Base-by-base conservation (phyloP, 2,888 invertebrate genomes). In the Drosophila infuscata region DNA sequence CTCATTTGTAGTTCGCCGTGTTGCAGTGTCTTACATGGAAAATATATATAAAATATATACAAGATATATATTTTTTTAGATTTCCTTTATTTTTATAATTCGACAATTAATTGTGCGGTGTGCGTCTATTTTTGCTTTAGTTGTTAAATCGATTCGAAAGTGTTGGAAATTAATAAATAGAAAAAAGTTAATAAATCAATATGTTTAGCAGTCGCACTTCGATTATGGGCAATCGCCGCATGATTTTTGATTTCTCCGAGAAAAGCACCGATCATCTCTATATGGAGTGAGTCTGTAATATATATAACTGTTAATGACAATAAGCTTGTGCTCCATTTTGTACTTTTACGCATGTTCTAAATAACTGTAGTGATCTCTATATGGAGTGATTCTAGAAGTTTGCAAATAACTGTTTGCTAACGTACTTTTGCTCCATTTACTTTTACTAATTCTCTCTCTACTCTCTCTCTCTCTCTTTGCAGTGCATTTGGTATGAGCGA, bases 401-500 rank as follows among this genome's bases (percentile, higher is more conserved):
- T 15, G 20, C 20, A 20, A 12, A 15, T 46, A 46, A 46, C 46
- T 20, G 15, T 46, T 46, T 20, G 1, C 46, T 5, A 12, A 0
- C 15, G 3, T 6, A 25, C 35, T 35, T 3, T 20, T 2, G 7
- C 32, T 33, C 15, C 38, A 41, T n/a, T 15, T n/a, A 25, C 15
- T 32, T 25, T n/a, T 46, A n/a, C 54, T 52, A 25, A 49, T 36
- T 33, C 36, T 67, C 51, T 67, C 52, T 9, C 52, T 43, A 0
- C 38, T 29, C 7, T 36, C 15, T 54, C 12, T 67, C 11, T 71
- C 2, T 35, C 9, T 49, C 46, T 51, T 89, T 86, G 4, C 86
- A 93, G 93, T 92, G 89, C 93, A 81, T 92, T 92, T 92, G 93
- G 93, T 82, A 92, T 93, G 92, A 93, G 91, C 87, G 93, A 93